These are phyloP conservation scores for Epicampocera succincta DNA, from an alignment of 2,888 invertebrate genomes.

Conservation along the genomic window DNA sequence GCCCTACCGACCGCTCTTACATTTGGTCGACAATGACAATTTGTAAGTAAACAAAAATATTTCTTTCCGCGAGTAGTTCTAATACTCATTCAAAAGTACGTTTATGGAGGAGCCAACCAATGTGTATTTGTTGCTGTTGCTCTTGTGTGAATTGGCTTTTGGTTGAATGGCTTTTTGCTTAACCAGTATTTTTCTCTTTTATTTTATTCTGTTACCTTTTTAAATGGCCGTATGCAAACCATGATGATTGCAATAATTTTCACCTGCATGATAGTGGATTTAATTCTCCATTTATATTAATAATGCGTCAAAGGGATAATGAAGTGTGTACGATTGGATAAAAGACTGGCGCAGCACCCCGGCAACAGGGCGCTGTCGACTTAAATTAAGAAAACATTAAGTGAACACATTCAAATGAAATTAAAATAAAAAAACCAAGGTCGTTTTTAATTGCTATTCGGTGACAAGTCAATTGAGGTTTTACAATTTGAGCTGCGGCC, in stretches of 20 bases:
- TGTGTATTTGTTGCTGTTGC: background rate
- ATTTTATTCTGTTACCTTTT: background rate
- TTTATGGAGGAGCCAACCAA: slow-evolving; percentile 4
- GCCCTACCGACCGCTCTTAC: too few relatives aligned
- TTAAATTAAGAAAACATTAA: too few relatives aligned
- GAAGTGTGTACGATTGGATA: slow-evolving; percentile 1
- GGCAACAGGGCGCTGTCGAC: too few relatives aligned
- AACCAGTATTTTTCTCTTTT: background rate
- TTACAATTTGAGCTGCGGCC: too few relatives aligned
- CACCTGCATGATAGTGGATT: slow-evolving; percentile 18
- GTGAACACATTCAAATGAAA: too few relatives aligned
- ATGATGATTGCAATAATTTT: slow-evolving; percentile 55
- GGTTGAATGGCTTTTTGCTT: slow-evolving; percentile 44
- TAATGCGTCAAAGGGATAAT: slow-evolving; percentile 12
- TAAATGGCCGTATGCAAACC: slow-evolving; percentile 30
- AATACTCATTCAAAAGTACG: background rate
- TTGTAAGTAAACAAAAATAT: too few relatives aligned
- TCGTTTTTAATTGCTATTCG: too few relatives aligned
- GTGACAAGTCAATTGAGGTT: too few relatives aligned
- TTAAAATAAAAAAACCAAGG: too few relatives aligned
- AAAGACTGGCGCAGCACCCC: background rate
- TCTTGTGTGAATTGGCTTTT: slow-evolving; percentile 3
- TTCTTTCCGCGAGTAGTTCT: too few relatives aligned
- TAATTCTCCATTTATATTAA: slow-evolving; percentile 33
- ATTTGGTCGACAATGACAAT: too few relatives aligned